phyloP scores from a whole-genome alignment of 2,888 invertebrate genomes.

The Escarpia spicata region DNA sequence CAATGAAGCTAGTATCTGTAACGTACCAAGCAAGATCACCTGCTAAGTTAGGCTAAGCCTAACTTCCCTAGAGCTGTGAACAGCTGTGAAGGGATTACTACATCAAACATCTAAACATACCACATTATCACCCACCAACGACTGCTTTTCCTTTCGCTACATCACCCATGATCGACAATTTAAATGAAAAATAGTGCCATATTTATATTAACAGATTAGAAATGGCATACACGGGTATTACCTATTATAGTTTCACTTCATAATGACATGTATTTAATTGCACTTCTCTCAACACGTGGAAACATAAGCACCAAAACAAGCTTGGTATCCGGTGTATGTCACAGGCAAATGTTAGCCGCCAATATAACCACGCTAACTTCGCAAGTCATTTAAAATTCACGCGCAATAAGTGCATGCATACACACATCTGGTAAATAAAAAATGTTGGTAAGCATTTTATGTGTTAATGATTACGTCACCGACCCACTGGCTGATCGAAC shows the following conservation, averaged over 20 bases:
- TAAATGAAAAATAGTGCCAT: not conserved
- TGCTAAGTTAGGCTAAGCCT: no score
- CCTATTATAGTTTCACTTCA: not conserved
- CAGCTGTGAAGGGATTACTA: no score
- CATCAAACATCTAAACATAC: not conserved
- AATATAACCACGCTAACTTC: not conserved
- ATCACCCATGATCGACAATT: not conserved
- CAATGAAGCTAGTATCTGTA: no score
- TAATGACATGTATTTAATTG: not conserved
- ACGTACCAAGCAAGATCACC: no score
- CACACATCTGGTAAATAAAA: not conserved
- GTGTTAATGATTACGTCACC: not conserved
- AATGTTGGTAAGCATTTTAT: not conserved
- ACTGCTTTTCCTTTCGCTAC: not conserved
- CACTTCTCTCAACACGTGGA: not conserved
- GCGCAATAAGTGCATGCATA: not conserved
- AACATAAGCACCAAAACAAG: not conserved
- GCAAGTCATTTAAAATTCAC: not conserved
- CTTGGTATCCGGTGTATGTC: not conserved
- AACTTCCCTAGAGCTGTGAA: no score
- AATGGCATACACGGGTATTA: not conserved
- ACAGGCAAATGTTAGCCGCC: not conserved
- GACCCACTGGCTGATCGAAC: not conserved
- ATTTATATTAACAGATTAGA: not conserved
- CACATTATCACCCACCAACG: not conserved